These are phyloP conservation scores for Pemphigus obesinymphae DNA, from an alignment of 1,140 invertebrate species.

Conservation along the genomic window DNA sequence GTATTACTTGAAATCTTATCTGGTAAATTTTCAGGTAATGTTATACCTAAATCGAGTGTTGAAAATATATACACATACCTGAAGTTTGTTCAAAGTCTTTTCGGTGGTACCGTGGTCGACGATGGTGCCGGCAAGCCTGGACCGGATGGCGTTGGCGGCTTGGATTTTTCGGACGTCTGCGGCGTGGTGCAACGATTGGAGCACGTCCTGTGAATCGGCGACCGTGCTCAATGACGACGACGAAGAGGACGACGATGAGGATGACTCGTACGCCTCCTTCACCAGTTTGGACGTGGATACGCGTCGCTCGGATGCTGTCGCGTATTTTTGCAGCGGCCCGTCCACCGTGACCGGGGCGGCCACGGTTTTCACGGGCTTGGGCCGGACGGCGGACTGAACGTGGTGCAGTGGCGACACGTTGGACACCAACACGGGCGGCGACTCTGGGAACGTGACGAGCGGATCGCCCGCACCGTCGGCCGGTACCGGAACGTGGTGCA, in stretches of 20 bases:
- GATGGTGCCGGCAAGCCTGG: background rate
- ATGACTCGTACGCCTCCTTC: constrained; percentile 5
- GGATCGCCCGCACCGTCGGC: constrained; percentile 55
- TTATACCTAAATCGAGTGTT: too few relatives aligned
- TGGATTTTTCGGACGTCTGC: background rate
- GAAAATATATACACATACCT: constrained; percentile 18
- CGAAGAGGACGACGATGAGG: background rate
- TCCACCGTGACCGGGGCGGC: background rate
- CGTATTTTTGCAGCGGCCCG: background rate
- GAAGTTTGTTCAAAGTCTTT: background rate
- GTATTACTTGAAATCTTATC: too few relatives aligned
- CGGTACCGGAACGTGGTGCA: background rate
- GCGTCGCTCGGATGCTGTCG: background rate
- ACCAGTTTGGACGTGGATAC: constrained; percentile 20
- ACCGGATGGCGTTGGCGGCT: constrained; percentile 12
- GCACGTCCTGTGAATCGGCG: constrained; percentile 8
- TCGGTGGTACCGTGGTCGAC: background rate
- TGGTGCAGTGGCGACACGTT: constrained; percentile 43
- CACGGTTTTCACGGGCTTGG: background rate
- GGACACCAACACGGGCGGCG: constrained; percentile 64
- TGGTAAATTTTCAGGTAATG: too few relatives aligned
- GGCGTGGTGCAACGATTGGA: background rate
- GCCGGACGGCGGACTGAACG: background rate
- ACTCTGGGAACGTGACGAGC: constrained; percentile 66
- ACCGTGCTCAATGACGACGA: background rate